Evolutionary conservation across 1,140 invertebrate genomes (phyloP).

Genomic region (Scaptomyza hsui): DNA sequence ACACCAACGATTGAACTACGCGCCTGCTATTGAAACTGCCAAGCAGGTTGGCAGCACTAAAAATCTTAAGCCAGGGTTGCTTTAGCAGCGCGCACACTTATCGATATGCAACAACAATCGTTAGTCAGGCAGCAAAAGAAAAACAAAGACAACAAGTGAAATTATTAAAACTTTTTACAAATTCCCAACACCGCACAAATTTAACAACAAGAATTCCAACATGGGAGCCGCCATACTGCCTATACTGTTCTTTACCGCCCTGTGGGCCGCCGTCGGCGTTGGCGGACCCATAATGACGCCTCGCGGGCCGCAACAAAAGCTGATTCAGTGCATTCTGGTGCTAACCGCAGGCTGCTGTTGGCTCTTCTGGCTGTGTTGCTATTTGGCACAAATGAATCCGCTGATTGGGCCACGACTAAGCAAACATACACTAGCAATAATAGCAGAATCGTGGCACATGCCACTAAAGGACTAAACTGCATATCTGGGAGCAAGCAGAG

Average conservation of each 20-base stretch:
- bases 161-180: neutral
- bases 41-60: conserved; percentile 24
- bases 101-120: conserved; percentile 27
- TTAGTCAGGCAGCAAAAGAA: conserved; percentile 10
- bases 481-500: conserved; percentile 33
- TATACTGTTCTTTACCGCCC: conserved; percentile 90
- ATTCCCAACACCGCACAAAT: conserved; percentile 18
- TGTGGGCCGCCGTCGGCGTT: conserved; percentile 93
- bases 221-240: conserved; percentile 91
- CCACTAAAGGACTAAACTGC: conserved; percentile 35
- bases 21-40: neutral
- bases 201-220: neutral
- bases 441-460: conserved; percentile 91
- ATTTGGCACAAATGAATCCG: conserved; percentile 97
- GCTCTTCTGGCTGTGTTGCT: conserved; percentile 97
- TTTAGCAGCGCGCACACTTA: neutral
- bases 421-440: conserved; percentile 89
- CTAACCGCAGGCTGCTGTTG: conserved; percentile 95
- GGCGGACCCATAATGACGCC: conserved; percentile 93
- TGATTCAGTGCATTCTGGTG: conserved; percentile 93
- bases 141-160: conserved; percentile 44
- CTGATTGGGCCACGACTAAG: conserved; percentile 93
- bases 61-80: conserved; percentile 8
- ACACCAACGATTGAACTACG: conserved; percentile 5
- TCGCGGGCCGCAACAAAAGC: conserved; percentile 92